These are phyloP conservation scores for Condylostylus longicornis DNA, from an alignment of 1,140 invertebrate species.

Conservation along the genomic window DNA sequence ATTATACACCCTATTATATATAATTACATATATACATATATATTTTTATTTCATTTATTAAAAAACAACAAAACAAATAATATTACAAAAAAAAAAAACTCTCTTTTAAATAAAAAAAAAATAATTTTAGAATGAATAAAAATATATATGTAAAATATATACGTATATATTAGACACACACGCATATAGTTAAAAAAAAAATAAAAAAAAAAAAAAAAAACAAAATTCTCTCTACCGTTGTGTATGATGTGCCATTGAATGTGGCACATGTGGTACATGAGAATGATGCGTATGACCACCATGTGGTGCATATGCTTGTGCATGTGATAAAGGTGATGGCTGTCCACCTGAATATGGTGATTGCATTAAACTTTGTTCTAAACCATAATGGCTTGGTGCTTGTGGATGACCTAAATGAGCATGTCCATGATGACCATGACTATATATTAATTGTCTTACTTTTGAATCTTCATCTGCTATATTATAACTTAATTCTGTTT, in stretches of 20 bases:
- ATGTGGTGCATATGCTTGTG: constrained; percentile 23
- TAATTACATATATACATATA: too few species aligned
- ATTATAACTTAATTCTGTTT: constrained; percentile 94
- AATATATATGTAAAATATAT: too few species aligned
- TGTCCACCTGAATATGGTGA: constrained; percentile 35
- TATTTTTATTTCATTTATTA: too few species aligned
- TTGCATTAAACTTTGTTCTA: constrained; percentile 32
- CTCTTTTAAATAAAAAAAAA: too few species aligned
- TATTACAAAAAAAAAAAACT: too few species aligned
- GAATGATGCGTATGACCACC: constrained; percentile 26
- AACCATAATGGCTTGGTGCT: constrained; percentile 27
- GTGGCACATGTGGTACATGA: constrained; percentile 27
- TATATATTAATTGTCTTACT: constrained; percentile 89
- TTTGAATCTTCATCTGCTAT: constrained; percentile 87
- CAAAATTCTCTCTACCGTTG: constrained; percentile 17
- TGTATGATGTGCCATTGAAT: constrained; percentile 30
- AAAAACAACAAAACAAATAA: too few species aligned
- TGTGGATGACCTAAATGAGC: constrained; percentile 31
- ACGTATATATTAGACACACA: too few species aligned
- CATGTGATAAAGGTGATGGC: constrained; percentile 30
- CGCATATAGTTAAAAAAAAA: constrained; percentile 2
- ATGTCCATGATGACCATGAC: constrained; percentile 48
- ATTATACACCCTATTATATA: too few species aligned
- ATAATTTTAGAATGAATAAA: too few species aligned
- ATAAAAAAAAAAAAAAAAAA: not conserved